Percentiles rank a stretch among this genome's conserved stretches.
Evolutionary conservation across 1,140 invertebrate species (phyloP).

Genomic region (Paracyclopina nana): DNA sequence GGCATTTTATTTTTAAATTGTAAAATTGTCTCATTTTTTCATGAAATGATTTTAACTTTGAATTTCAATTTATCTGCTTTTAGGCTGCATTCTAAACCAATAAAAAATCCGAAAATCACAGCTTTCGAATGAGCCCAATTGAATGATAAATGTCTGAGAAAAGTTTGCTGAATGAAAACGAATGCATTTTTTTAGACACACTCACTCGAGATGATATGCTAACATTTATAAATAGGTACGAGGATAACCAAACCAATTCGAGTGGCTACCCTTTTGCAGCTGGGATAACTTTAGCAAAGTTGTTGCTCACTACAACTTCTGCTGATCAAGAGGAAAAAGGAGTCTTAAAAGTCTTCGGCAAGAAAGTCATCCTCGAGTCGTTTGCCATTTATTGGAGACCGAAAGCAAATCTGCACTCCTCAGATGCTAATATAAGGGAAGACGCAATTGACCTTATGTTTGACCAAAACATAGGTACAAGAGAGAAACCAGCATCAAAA

Average conservation of each 20-base stretch:
- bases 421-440: neutral
- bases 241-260: constrained; percentile 1
- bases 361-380: neutral
- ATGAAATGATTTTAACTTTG: too few relatives aligned
- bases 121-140: too few relatives aligned
- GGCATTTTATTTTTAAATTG: too few relatives aligned
- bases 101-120: too few relatives aligned
- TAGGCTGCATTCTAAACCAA: too few relatives aligned
- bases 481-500: neutral
- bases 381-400: constrained; percentile 8
- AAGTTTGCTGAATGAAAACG: too few relatives aligned
- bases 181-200: too few relatives aligned
- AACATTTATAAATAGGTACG: too few relatives aligned
- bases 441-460: constrained; percentile 1
- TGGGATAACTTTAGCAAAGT: constrained; percentile 2
- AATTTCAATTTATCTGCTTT: too few relatives aligned
- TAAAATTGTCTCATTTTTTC: too few relatives aligned
- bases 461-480: neutral
- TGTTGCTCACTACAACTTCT: neutral
- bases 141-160: too few relatives aligned
- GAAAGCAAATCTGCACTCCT: neutral
- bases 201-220: too few relatives aligned
- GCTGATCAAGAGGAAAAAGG: neutral
- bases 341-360: constrained; percentile 3
- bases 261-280: constrained; percentile 5